Conservation (phyloP, 2,888 invertebrate species). For the Ecliptopera silaceata region DNA sequence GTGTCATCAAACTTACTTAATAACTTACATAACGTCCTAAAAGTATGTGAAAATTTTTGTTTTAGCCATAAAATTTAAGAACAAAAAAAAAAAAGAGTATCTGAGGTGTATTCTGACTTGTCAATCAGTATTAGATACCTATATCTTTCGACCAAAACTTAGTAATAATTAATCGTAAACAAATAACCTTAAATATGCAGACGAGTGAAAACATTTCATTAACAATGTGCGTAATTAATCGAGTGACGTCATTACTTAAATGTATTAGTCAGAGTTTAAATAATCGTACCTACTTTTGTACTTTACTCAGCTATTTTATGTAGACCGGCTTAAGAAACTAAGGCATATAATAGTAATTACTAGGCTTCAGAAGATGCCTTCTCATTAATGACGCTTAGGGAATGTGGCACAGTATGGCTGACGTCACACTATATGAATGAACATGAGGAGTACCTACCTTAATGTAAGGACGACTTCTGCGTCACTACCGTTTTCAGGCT, state of each 20-base stretch:
- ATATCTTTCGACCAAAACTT: too few relatives aligned
- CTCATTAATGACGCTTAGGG: neutral
- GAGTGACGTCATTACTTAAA: constrained; percentile 24
- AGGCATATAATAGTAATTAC: too few relatives aligned
- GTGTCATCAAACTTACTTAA: too few relatives aligned
- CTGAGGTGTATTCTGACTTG: too few relatives aligned
- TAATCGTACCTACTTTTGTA: too few relatives aligned
- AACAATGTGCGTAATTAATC: constrained; percentile 34
- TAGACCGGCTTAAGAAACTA: too few relatives aligned
- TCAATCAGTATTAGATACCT: neutral
- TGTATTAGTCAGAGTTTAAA: constrained; percentile 1
- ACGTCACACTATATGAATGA: constrained; percentile 13
- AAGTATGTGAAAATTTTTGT: neutral
- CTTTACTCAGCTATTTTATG: too few relatives aligned
- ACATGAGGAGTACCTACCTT: constrained; percentile 9
- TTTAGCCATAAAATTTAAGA: too few relatives aligned
- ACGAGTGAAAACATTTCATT: neutral
- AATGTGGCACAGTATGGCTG: neutral
- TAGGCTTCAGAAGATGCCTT: constrained; percentile 1
- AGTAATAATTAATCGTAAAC: too few relatives aligned
- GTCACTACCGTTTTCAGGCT: constrained; percentile 30
- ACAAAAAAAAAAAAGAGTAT: too few relatives aligned
- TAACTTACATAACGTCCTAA: neutral
- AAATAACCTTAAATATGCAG: neutral
- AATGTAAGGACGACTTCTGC: constrained; percentile 16